phyloP scores from a whole-genome alignment of 2,797 vertebrate species.

The Antennarius maculatus region DNA sequence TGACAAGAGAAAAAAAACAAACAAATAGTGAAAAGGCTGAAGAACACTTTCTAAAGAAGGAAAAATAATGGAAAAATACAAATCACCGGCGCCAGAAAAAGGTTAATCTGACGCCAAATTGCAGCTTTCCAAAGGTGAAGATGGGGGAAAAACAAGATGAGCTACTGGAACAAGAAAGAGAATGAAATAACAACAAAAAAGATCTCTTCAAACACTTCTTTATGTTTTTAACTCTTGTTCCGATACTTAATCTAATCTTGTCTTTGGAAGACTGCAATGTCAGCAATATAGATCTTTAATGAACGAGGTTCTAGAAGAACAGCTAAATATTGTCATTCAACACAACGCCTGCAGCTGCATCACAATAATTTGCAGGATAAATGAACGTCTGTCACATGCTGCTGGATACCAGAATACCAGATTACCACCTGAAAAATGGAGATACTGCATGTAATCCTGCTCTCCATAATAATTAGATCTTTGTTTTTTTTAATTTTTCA shows the following conservation, averaged over 20 bases:
- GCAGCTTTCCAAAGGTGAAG: constrained; percentile 6
- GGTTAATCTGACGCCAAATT: constrained; percentile 16
- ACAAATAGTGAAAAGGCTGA: neutral
- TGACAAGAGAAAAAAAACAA: neutral
- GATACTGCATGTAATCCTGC: neutral
- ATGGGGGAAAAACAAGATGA: neutral
- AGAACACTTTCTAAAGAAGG: constrained; percentile 1
- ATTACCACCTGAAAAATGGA: neutral
- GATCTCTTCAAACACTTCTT: neutral
- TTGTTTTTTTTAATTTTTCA: too few species aligned
- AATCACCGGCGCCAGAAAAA: constrained; percentile 20
- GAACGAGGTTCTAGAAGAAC: constrained; percentile 38
- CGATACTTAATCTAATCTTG: constrained; percentile 9
- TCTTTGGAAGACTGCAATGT: constrained; percentile 6
- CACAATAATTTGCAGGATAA: constrained; percentile 62
- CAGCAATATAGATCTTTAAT: constrained; percentile 45
- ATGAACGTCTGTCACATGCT: constrained; percentile 45
- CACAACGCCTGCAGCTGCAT: constrained; percentile 30
- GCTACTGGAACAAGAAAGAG: neutral
- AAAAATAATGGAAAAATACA: constrained; percentile 5
- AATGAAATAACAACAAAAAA: neutral
- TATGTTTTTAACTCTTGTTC: neutral
- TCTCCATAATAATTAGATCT: neutral
- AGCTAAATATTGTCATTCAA: constrained; percentile 44
- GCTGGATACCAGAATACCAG: constrained; percentile 21